phyloP scores from a whole-genome alignment of 30 jellyfish, hydroid and myxozoan species.

The Nemopilema nomurai region DNA sequence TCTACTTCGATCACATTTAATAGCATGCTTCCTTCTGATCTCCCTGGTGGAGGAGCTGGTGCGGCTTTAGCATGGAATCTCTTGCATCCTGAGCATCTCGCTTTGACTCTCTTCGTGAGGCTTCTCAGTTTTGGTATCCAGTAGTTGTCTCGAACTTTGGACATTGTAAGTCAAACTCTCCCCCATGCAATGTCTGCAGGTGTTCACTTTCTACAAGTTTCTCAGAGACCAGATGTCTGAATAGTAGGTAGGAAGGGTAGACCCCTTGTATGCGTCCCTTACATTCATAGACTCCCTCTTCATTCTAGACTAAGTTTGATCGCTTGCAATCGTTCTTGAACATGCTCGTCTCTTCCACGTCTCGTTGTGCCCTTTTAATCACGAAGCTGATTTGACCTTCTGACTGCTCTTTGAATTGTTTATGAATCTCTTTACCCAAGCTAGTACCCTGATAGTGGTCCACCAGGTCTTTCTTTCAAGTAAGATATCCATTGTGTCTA shows the following conservation, averaged over 20 bases:
- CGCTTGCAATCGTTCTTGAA: neutral
- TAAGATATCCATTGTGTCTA: no score
- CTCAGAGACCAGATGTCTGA: constrained; percentile 6
- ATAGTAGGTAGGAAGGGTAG: constrained; percentile 38
- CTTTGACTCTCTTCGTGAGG: constrained; percentile 9
- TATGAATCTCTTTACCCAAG: no score
- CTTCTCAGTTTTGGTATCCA: constrained; percentile 40
- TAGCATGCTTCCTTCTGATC: constrained; percentile 57
- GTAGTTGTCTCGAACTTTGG: constrained; percentile 12
- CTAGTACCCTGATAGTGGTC: no score
- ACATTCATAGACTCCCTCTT: constrained; percentile 9
- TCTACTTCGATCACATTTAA: constrained; percentile 59
- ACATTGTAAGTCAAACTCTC: constrained; percentile 12
- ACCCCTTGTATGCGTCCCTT: constrained; percentile 40
- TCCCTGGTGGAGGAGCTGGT: constrained; percentile 39
- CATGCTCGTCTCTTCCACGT: neutral
- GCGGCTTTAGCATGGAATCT: constrained; percentile 28
- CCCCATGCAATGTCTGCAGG: constrained; percentile 8
- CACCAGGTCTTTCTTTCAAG: no score
- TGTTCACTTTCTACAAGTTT: constrained; percentile 23
- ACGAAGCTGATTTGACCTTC: no score
- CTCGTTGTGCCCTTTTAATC: neutral
- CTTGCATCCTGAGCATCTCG: constrained; percentile 25
- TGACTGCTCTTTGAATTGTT: no score
- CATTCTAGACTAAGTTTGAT: neutral